A percentile compares a stretch with the other conserved stretches of the same genome.
Evolutionary conservation across 1,140 invertebrate species (phyloP).

Genomic region (Formica selysi): DNA sequence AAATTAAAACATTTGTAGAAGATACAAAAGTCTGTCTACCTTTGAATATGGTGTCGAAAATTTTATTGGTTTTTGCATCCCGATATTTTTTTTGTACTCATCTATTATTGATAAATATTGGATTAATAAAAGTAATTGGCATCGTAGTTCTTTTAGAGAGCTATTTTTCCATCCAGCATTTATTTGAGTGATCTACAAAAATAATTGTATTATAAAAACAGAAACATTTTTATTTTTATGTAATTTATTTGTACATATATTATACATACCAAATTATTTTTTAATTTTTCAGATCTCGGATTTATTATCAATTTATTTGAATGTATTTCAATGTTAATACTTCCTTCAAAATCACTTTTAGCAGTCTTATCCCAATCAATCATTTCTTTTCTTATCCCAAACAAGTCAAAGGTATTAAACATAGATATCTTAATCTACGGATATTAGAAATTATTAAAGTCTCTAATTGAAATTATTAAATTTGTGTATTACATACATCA

Average conservation of each 20-base stretch:
- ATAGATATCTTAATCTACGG: conserved; percentile 67
- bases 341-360: conserved; percentile 77
- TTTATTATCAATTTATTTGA: conserved; percentile 75
- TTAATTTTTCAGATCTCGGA: conserved; percentile 63
- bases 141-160: conserved; percentile 77
- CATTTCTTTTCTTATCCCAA: conserved; percentile 76
- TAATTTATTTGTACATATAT: conserved; percentile 19
- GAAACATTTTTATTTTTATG: neutral
- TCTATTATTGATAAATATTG: conserved; percentile 79
- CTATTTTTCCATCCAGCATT: conserved; percentile 72
- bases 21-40: conserved; percentile 61
- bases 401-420: conserved; percentile 77
- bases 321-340: conserved; percentile 73
- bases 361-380: conserved; percentile 67
- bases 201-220: conserved; percentile 23
- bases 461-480: conserved; percentile 25
- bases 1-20: neutral
- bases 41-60: conserved; percentile 75
- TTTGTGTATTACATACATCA: conserved; percentile 66
- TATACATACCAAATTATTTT: conserved; percentile 77
- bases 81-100: conserved; percentile 69
- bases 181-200: conserved; percentile 76
- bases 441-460: conserved; percentile 35
- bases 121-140: conserved; percentile 77
- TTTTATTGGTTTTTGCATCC: conserved; percentile 62